Evolutionary conservation across 2,888 invertebrate species (phyloP), one percentile per base, ranked within the genome.

Genomic region (Noctua pronuba): DNA sequence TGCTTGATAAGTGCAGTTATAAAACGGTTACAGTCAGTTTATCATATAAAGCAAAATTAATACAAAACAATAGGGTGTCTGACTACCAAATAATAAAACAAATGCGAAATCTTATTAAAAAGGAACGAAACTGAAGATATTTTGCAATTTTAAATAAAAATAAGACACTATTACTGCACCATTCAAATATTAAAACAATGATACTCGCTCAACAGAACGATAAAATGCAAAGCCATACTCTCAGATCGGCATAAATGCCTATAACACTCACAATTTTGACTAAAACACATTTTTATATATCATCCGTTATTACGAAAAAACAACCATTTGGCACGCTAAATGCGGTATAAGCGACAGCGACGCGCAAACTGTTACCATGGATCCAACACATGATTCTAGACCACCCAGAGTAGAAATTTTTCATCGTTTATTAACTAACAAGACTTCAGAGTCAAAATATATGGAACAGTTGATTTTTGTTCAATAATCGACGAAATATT

Each of bases 271-370:
- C 5, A 35, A 64, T 81, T 73, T 75, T 31, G 55, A 10, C 31
- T 74, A 41, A 35, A 46, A 46, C n/a, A 0, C 2, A 28, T 55
- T 55, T 55, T 21, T 38, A 44, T 28, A 62, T 44, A 75, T 24
- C 21, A 75, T 65, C 18, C 24, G 18, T 41, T 65, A 35, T 35
- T 21, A 65, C 11, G 35, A 35, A 41, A 65, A 24, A 80, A 72
- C 66, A 79, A 80, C 49, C 58, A 81, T 75, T 80, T 80, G 62
- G 80, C 80, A 80, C 81, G 49, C 35, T n/a, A 80, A n/a, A 67
- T 44, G 44, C 41, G 41, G 38, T n/a, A 16, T 16, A 65, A 65
- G 41, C 24, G 41, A 65, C 1, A n/a, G 6, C 7, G 64, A n/a
- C 2, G 38, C 64, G 38, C 4, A n/a, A 38, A 41, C n/a, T 65